These are phyloP conservation scores for Thelaira solivaga DNA, from an alignment of 2,888 invertebrate species.

Conservation along the genomic window DNA sequence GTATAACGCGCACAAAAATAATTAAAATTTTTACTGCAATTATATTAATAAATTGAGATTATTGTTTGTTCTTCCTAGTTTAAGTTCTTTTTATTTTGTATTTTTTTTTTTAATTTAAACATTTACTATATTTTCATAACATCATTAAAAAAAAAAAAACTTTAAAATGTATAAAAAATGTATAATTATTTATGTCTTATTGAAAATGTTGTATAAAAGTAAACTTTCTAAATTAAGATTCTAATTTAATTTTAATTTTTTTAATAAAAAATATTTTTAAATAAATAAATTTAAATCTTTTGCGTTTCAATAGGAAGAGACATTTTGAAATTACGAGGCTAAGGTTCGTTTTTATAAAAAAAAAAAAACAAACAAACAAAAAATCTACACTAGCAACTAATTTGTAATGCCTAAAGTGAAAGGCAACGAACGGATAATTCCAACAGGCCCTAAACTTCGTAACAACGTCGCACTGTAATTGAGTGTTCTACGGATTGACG, in stretches of 20 bases:
- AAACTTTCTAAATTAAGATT: conserved; percentile 72
- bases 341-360: no score
- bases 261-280: conserved; percentile 70
- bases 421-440: no score
- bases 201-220: conserved; percentile 71
- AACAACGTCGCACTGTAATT: no score
- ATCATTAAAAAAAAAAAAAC: conserved; percentile 40
- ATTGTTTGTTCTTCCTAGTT: conserved; percentile 57
- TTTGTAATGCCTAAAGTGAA: no score
- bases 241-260: conserved; percentile 70
- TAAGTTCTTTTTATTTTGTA: conserved; percentile 39
- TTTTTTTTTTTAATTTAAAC: conserved; percentile 35
- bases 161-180: conserved; percentile 42
- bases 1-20: conserved; percentile 6
- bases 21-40: conserved; percentile 32
- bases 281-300: conserved; percentile 32
- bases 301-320: background rate
- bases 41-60: conserved; percentile 57
- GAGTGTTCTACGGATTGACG: no score
- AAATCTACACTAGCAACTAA: no score
- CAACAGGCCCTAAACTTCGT: no score
- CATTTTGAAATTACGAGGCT: no score
- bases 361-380: no score
- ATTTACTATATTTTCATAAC: conserved; percentile 35
- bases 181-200: conserved; percentile 64